Evolutionary conservation across 2,888 invertebrate species (phyloP).

Genomic region (Ditula angustiorana): DNA sequence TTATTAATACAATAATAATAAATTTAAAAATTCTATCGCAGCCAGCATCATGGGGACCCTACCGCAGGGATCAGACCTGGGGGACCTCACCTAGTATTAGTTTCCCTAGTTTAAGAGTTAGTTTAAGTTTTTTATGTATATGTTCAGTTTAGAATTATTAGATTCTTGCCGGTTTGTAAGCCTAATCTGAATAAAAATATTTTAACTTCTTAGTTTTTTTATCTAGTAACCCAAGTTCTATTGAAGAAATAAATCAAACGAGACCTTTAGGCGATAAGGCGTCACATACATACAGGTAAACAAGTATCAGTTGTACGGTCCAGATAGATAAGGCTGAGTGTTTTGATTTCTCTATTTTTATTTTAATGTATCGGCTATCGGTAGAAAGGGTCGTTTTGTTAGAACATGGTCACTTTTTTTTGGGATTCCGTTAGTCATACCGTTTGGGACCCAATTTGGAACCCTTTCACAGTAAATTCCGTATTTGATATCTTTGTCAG

Average conservation of each 20-base stretch:
- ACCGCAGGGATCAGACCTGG: too few species aligned
- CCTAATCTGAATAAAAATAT: too few species aligned
- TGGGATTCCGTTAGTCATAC: conserved; percentile 4
- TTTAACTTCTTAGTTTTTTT: too few species aligned
- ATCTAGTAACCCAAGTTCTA: too few species aligned
- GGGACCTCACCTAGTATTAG: too few species aligned
- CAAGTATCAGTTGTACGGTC: conserved; percentile 15
- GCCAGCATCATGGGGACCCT: too few species aligned
- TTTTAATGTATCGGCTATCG: conserved; percentile 33
- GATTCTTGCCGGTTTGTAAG: too few species aligned
- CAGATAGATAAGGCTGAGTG: conserved; percentile 36
- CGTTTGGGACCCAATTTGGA: not conserved
- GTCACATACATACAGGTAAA: not conserved
- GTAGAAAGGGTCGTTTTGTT: conserved; percentile 21
- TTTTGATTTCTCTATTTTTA: conserved; percentile 35
- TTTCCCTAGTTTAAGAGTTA: too few species aligned
- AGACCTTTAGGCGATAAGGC: not conserved
- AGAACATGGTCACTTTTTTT: conserved; percentile 18
- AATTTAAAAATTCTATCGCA: too few species aligned
- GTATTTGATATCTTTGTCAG: not conserved
- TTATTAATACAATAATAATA: too few species aligned
- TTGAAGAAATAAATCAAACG: not conserved
- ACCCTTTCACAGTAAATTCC: not conserved
- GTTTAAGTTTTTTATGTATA: too few species aligned
- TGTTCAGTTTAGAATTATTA: too few species aligned